Evolutionary conservation across 2,888 invertebrate species (phyloP).

Genomic region (Petrophora chlorosata): DNA sequence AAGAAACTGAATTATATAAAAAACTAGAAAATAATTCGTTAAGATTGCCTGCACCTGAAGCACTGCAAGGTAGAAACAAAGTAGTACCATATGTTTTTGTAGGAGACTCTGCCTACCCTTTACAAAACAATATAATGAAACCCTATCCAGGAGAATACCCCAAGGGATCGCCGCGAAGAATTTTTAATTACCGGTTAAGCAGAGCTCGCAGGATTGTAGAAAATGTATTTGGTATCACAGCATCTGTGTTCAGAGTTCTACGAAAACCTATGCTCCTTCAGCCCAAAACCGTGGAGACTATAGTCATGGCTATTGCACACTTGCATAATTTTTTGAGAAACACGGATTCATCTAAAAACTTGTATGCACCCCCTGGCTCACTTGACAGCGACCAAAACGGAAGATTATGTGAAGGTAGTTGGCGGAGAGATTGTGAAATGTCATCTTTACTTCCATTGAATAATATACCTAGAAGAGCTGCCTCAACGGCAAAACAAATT

Average conservation of each 20-base stretch:
- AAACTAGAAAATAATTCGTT: not conserved
- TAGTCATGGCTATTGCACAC: constrained; percentile 6
- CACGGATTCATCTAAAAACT: constrained; percentile 18
- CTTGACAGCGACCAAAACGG: constrained; percentile 19
- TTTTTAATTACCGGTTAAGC: constrained; percentile 24
- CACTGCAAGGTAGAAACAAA: constrained; percentile 25
- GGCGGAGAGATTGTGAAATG: constrained; percentile 26
- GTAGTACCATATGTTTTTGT: constrained; percentile 31
- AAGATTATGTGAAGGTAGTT: constrained; percentile 19
- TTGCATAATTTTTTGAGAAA: not conserved
- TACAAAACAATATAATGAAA: constrained; percentile 30
- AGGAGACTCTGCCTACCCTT: constrained; percentile 30
- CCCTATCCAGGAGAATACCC: constrained; percentile 30
- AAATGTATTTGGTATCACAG: constrained; percentile 25
- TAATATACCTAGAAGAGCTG: constrained; percentile 32
- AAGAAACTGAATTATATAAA: not conserved
- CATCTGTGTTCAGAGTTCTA: constrained; percentile 26
- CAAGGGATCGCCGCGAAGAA: constrained; percentile 26
- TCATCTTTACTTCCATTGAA: constrained; percentile 30
- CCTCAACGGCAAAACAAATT: constrained; percentile 28
- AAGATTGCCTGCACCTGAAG: not conserved
- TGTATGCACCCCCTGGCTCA: constrained; percentile 3
- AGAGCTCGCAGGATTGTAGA: constrained; percentile 22
- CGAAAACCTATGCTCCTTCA: constrained; percentile 31
- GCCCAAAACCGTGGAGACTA: constrained; percentile 25